Base-by-base conservation (phyloP, 2,113 vertebrate genomes). In the Microcebus griseorufus region DNA sequence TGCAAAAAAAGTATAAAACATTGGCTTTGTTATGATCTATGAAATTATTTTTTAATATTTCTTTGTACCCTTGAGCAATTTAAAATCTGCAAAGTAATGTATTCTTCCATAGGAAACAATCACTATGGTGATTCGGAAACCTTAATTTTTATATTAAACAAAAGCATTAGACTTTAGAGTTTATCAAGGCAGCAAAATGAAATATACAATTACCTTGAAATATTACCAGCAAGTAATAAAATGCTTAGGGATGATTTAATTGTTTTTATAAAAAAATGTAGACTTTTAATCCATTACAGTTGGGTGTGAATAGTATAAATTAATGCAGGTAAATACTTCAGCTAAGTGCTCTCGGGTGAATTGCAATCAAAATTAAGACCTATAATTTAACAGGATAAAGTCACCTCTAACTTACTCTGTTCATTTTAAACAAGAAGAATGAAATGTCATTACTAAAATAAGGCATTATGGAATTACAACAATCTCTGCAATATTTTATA, bases 31-130 rank as follows among this genome's bases (percentile, higher is more conserved):
- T 96, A 69, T 29, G 90, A 93, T 94, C 70, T 80, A 94, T 0
- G 0, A 67, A 62, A 97, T 9, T 90, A 94, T 29, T 82, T 98
- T 98, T 97, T 94, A 97, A 97, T 96, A 98, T 72, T 97, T 93
- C 14, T 39, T 58, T 64, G 10, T 90, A 88, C 85, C 96, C 95
- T 88, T 73, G 27, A 96, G 93, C 93, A 97, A 96, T 94, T 97
- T 93, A 96, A 98, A 97, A 96, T 96, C 45, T 82, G 23, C 72
- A 70, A 58, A 95, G 87, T 42, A 75, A 94, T 88, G 53, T 88
- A 87, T 51, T 98, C 76, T 98, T 45, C 18, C 89, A 48, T 62
- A 93, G 93, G 93, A 96, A 95, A n/a, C 16, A 84, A 93, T 92
- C 78, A 87, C 3, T 18, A 7, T 29, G 1, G 53, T 39, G 79